phyloP scores from a whole-genome alignment of 1,140 invertebrate species.

The Drosophila pseudoobscura region DNA sequence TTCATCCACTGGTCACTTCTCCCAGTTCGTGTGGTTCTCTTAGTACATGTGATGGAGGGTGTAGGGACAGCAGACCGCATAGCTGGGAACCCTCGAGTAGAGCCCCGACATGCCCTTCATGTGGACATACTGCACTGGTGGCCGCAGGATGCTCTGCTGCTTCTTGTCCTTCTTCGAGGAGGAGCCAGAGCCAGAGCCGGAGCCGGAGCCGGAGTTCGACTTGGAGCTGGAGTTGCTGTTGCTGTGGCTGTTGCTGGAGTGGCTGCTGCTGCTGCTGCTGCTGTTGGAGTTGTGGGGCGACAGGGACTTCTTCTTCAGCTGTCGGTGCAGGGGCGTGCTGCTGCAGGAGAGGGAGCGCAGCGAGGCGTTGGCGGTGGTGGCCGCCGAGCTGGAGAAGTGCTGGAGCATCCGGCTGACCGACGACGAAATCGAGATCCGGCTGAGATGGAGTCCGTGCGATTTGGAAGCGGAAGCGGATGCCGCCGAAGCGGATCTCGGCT shows the following conservation, averaged over 20 bases:
- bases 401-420: constrained; percentile 88
- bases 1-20: not conserved
- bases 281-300: constrained; percentile 46
- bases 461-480: constrained; percentile 37
- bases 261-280: constrained; percentile 45
- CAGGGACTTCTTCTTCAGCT: constrained; percentile 56
- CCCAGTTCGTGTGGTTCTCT: not conserved
- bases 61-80: constrained; percentile 77
- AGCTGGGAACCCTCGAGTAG: constrained; percentile 77
- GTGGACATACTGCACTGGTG: constrained; percentile 77
- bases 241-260: constrained; percentile 40
- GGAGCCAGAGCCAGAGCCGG: not conserved
- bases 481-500: constrained; percentile 45
- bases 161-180: constrained; percentile 73
- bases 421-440: constrained; percentile 83
- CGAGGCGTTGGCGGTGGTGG: constrained; percentile 73
- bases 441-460: constrained; percentile 62
- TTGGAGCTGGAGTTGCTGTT: constrained; percentile 30
- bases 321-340: constrained; percentile 83
- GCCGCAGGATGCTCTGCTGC: constrained; percentile 82
- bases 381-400: constrained; percentile 83
- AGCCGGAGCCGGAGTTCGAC: constrained; percentile 11
- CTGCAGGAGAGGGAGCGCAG: constrained; percentile 86
- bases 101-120: constrained; percentile 83
- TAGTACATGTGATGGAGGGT: constrained; percentile 73